Evolutionary conservation across 2,113 vertebrate species (phyloP).

Genomic region (Ondatra zibethicus): DNA sequence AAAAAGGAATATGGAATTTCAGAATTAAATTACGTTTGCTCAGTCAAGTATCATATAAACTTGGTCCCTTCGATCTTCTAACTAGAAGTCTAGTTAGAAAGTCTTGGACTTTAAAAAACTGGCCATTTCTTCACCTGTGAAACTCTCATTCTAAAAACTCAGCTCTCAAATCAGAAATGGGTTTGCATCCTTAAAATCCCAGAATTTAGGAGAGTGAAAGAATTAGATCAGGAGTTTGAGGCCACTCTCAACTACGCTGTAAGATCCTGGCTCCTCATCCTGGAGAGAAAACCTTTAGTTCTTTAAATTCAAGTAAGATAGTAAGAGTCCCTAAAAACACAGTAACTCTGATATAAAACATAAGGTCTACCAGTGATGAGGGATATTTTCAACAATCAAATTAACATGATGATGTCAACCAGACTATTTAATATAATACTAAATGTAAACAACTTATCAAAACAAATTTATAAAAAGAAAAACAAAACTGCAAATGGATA

Average conservation of each 20-base stretch:
- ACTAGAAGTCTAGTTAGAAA: too few relatives aligned
- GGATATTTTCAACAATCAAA: conserved; percentile 1
- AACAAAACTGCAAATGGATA: not conserved
- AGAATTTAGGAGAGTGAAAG: not conserved
- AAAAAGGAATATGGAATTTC: conserved; percentile 10
- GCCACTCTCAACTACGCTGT: not conserved
- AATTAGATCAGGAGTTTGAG: not conserved
- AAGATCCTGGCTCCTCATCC: not conserved
- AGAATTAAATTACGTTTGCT: conserved; percentile 41
- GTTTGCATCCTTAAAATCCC: too few relatives aligned
- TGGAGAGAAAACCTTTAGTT: not conserved
- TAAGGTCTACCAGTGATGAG: not conserved
- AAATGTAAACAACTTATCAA: not conserved
- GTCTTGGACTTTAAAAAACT: conserved; percentile 5
- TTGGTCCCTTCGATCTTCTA: not conserved
- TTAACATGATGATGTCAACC: not conserved
- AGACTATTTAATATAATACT: not conserved
- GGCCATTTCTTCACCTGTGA: conserved; percentile 4
- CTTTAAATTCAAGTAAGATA: conserved; percentile 35
- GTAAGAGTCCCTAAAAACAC: not conserved
- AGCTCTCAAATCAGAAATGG: not conserved
- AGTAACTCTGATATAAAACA: conserved; percentile 6
- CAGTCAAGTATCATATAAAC: conserved; percentile 31
- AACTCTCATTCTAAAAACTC: conserved; percentile 45
- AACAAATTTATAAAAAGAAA: not conserved